phyloP scores from a whole-genome alignment of 1,140 invertebrate species.

The Harpegnathos saltator region DNA sequence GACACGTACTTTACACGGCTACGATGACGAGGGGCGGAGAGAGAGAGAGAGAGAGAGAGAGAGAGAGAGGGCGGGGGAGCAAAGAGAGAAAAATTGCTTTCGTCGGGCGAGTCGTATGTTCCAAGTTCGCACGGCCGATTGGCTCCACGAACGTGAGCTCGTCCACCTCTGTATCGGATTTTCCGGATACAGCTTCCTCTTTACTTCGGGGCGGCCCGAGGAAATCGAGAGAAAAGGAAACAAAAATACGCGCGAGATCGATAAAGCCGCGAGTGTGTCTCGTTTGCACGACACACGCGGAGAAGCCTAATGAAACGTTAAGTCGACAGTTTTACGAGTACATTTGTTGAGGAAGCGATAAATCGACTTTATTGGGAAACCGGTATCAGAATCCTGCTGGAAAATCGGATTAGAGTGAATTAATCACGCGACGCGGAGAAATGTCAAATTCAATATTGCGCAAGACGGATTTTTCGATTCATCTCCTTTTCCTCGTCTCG shows the following conservation, averaged over 20 bases:
- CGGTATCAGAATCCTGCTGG: too few relatives aligned
- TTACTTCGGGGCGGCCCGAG: background rate
- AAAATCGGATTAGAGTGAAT: too few relatives aligned
- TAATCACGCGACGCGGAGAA: background rate
- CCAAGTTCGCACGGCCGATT: background rate
- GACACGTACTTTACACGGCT: conserved; percentile 41
- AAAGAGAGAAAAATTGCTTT: conserved; percentile 6
- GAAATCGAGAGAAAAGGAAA: background rate
- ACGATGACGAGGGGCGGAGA: background rate
- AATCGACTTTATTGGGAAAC: background rate
- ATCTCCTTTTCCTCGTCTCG: too few relatives aligned
- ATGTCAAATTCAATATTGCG: too few relatives aligned
- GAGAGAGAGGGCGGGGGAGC: background rate
- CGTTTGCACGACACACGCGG: background rate
- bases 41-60: background rate
- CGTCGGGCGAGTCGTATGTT: conserved; percentile 10
- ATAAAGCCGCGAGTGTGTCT: background rate
- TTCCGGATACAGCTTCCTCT: background rate
- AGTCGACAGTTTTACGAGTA: background rate
- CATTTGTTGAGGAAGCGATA: background rate
- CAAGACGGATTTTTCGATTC: too few relatives aligned
- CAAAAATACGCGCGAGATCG: too few relatives aligned
- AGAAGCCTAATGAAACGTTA: background rate
- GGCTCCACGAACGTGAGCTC: background rate
- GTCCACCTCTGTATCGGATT: background rate